These are phyloP conservation scores for Alces alces DNA, from an alignment of 2,113 vertebrate genomes.

Conservation along the genomic window DNA sequence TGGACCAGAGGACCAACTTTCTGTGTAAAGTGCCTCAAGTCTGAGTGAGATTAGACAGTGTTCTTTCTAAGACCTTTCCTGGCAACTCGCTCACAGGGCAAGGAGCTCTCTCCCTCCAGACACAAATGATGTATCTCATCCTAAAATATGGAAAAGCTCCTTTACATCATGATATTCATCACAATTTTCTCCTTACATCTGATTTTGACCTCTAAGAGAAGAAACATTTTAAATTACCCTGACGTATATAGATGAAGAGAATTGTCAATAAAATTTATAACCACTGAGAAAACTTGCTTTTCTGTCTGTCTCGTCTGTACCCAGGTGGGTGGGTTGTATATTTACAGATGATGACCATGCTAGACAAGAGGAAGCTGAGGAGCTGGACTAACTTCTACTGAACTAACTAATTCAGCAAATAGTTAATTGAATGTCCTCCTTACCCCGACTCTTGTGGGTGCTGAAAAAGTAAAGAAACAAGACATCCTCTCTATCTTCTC, in stretches of 20 bases:
- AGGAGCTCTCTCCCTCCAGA: no score
- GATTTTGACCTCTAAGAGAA: not conserved
- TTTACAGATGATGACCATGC: not conserved
- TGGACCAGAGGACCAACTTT: not conserved
- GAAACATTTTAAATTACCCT: not conserved
- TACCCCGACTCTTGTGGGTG: not conserved
- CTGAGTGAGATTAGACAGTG: fast-evolving
- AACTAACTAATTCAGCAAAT: not conserved
- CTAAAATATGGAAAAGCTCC: not conserved
- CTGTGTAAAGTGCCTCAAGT: fast-evolving
- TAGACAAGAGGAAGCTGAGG: not conserved
- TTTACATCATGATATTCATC: fast-evolving
- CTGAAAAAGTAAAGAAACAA: not conserved
- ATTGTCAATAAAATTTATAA: not conserved
- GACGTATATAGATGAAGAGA: not conserved
- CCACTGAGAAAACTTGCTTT: not conserved
- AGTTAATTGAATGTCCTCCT: not conserved
- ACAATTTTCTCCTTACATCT: not conserved
- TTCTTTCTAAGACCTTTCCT: not conserved
- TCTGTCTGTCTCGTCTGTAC: not conserved
- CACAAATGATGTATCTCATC: fast-evolving
- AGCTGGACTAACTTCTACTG: fast-evolving
- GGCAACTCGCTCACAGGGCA: fast-evolving
- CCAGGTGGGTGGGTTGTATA: not conserved
- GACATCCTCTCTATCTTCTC: not conserved